phyloP scores from a whole-genome alignment of 2,888 invertebrate species.

The Dermolepida albohirtum region DNA sequence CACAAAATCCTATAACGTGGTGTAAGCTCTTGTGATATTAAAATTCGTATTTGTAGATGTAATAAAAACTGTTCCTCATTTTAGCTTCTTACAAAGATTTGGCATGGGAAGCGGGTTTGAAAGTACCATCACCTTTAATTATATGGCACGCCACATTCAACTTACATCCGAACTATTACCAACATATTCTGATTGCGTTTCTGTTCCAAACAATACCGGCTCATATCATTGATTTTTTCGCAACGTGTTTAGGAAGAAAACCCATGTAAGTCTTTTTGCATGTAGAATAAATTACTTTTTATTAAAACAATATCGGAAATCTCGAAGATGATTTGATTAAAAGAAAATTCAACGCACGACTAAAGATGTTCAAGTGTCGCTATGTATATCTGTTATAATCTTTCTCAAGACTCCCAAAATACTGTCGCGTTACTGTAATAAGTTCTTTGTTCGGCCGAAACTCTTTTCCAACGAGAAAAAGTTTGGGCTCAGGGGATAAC shows the following conservation, averaged over 20 bases:
- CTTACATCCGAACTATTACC: slow-evolving; percentile 70
- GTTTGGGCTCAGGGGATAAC: too few relatives aligned
- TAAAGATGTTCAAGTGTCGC: too few relatives aligned
- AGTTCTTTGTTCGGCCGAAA: too few relatives aligned
- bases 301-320: too few relatives aligned
- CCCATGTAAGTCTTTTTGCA: slow-evolving; percentile 68
- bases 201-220: slow-evolving; percentile 74
- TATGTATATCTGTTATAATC: too few relatives aligned
- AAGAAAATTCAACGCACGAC: too few relatives aligned
- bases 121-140: slow-evolving; percentile 69
- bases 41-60: slow-evolving; percentile 41
- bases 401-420: too few relatives aligned
- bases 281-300: too few relatives aligned
- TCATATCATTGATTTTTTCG: slow-evolving; percentile 47
- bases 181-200: slow-evolving; percentile 68
- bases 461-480: too few relatives aligned
- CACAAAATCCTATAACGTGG: slow-evolving; percentile 86
- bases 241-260: slow-evolving; percentile 69
- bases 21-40: slow-evolving; percentile 64
- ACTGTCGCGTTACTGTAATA: too few relatives aligned
- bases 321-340: too few relatives aligned
- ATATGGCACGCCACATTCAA: slow-evolving; percentile 74
- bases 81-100: slow-evolving; percentile 69
- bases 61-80: slow-evolving; percentile 47
- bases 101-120: slow-evolving; percentile 67